Evolutionary conservation across 2,797 vertebrate species (phyloP).

Genomic region (Cephalopachus bancanus): DNA sequence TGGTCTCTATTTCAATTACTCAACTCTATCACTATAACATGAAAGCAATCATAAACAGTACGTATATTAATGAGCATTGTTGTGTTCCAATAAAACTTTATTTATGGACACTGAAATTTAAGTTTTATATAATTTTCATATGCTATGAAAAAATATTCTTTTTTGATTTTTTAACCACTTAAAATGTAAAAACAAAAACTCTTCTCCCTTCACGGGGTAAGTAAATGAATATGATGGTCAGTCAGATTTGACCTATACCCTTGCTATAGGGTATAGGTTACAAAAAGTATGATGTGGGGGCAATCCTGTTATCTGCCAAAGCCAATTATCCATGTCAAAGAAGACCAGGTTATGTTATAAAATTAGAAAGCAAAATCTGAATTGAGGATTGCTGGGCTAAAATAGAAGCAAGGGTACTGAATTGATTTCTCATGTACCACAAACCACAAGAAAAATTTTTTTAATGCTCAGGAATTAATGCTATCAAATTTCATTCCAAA

Average conservation of each 20-base stretch:
- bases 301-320: background rate
- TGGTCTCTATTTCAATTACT: background rate
- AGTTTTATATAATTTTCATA: slow-evolving; percentile 10
- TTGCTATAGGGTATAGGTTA: background rate
- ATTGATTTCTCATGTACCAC: background rate
- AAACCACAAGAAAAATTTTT: background rate
- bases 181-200: background rate
- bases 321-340: background rate
- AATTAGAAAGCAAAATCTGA: background rate
- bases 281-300: background rate
- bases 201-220: background rate
- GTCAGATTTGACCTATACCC: background rate
- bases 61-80: background rate
- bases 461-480: background rate
- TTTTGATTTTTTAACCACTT: background rate
- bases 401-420: background rate
- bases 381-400: background rate
- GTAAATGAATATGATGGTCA: background rate
- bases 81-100: slow-evolving; percentile 43
- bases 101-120: background rate
- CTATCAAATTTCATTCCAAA: background rate
- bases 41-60: background rate
- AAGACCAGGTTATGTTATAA: background rate
- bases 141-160: slow-evolving; percentile 8
- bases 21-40: background rate